A percentile compares a stretch with the other conserved stretches of the same genome.
phyloP scores from a whole-genome alignment of 2,888 invertebrate genomes.

The Dryomyza anilis region DNA sequence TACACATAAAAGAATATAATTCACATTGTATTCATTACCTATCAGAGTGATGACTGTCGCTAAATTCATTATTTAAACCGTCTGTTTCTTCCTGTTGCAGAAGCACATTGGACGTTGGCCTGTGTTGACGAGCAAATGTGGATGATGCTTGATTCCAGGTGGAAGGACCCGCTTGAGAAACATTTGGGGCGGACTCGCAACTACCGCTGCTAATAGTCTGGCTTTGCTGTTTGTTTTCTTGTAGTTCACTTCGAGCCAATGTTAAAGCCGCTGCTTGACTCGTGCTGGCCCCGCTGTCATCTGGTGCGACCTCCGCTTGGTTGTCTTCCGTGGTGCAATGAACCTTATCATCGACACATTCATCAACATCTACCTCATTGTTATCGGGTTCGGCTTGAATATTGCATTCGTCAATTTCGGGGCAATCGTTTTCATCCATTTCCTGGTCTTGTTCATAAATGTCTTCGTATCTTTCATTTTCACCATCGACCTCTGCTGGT shows the following conservation, averaged over 20 bases:
- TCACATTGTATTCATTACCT: constrained; percentile 40
- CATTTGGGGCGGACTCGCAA: constrained; percentile 64
- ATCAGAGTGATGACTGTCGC: constrained; percentile 47
- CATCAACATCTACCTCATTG: constrained; percentile 71
- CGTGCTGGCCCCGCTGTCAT: constrained; percentile 47
- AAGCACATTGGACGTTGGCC: constrained; percentile 48
- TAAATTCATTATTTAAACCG: constrained; percentile 66
- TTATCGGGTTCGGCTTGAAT: constrained; percentile 63
- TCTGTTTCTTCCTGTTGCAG: constrained; percentile 64
- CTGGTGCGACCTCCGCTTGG: constrained; percentile 58
- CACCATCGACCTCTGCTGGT: constrained; percentile 62
- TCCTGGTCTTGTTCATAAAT: constrained; percentile 63
- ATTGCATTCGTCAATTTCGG: constrained; percentile 63
- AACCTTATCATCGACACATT: constrained; percentile 69
- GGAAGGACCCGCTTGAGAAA: constrained; percentile 42
- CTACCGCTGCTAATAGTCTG: constrained; percentile 82
- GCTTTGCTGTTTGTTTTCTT: constrained; percentile 65
- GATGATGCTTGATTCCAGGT: constrained; percentile 54
- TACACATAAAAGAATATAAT: background rate
- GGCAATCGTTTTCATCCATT: constrained; percentile 65
- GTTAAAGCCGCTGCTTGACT: constrained; percentile 40
- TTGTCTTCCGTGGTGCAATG: constrained; percentile 63
- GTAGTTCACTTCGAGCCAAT: constrained; percentile 43
- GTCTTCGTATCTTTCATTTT: constrained; percentile 67
- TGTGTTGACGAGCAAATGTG: constrained; percentile 50